Evolutionary conservation across 2,888 invertebrate genomes (phyloP), one percentile per base, ranked within the genome.

Genomic region (Aphidius colemani): DNA sequence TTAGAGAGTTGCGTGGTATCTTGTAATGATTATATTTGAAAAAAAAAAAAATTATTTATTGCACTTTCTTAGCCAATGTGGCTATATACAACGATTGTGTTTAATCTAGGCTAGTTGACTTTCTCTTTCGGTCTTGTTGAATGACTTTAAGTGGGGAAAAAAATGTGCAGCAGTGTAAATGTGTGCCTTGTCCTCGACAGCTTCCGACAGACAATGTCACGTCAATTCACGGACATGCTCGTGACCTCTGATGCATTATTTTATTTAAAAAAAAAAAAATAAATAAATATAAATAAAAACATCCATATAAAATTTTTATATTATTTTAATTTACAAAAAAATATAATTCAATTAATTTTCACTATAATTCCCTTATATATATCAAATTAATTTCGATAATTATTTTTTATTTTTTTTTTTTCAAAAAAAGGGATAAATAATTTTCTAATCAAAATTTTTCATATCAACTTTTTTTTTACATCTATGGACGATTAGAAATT

Each of bases 21-120:
- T 30, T 30, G 30, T 30, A 50, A 46, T 46, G n/a, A n/a, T n/a
- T 46, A 46, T 46, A 46, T 46, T n/a, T 50, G 6, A 13, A 49
- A 13, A 49, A 18, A 18, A 11, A 50, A 18, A 7, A 50, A 50
- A 9, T 57, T 48, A n/a, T 51, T 45, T 61, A 18, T 40, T 53
- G 61, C 61, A 61, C 61, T 46, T 48, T 43, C 30, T 46, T 46
- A 3, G 44, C 51, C 8, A 7, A 44, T 40, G 48, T 30, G 30
- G 30, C 30, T 30, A 30, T 30, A 2, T 30, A 30, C 30, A 30
- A 30, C 30, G 49, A 50, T 68, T 66, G 70, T 70, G 72, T 66
- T 61, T 55, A 55, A 69, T 71, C 74, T 72, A 71, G 73, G 77
- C 75, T 74, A 75, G 77, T 77, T 74, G 75, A 78, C 79, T 79